phyloP scores from a whole-genome alignment of 2,888 invertebrate genomes.

The Gryllus longicercus region DNA sequence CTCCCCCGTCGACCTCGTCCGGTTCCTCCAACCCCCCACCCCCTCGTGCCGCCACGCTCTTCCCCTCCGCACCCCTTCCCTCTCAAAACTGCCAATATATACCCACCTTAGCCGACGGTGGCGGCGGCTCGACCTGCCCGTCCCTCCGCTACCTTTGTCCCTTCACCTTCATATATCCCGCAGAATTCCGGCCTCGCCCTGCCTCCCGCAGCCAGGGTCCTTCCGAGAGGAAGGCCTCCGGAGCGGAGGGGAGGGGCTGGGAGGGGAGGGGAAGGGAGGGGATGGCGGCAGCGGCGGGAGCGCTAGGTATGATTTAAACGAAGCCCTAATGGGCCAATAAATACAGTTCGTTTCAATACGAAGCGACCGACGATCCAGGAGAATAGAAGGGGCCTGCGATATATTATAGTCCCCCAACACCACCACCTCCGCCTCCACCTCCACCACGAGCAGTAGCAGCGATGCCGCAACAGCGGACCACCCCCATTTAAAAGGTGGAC shows the following conservation, averaged over 20 bases:
- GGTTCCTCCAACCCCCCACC: conserved; percentile 26
- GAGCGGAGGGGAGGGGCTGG: not conserved
- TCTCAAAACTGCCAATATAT: conserved; percentile 29
- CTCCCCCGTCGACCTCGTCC: conserved; percentile 30
- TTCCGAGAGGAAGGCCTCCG: conserved; percentile 11
- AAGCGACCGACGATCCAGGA: conserved; percentile 29
- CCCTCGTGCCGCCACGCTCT: not conserved
- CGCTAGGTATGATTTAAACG: conserved; percentile 53
- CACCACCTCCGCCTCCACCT: not conserved
- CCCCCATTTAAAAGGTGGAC: conserved; percentile 17
- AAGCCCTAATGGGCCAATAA: conserved; percentile 60
- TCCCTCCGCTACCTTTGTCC: conserved; percentile 21
- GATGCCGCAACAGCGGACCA: not conserved
- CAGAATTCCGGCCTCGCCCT: conserved; percentile 25
- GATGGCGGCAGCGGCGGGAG: not conserved
- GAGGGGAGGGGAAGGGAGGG: not conserved
- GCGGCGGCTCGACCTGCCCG: conserved; percentile 23
- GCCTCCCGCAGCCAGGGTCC: not conserved
- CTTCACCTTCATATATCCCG: conserved; percentile 21
- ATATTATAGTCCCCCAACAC: not conserved
- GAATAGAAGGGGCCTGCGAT: conserved; percentile 3
- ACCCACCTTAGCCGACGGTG: conserved; percentile 23
- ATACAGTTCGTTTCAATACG: conserved; percentile 56
- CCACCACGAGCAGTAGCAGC: not conserved
- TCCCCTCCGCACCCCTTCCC: conserved; percentile 33